Conservation (phyloP, 2,888 invertebrate species). For the Acanthococcus lagerstroemiae region DNA sequence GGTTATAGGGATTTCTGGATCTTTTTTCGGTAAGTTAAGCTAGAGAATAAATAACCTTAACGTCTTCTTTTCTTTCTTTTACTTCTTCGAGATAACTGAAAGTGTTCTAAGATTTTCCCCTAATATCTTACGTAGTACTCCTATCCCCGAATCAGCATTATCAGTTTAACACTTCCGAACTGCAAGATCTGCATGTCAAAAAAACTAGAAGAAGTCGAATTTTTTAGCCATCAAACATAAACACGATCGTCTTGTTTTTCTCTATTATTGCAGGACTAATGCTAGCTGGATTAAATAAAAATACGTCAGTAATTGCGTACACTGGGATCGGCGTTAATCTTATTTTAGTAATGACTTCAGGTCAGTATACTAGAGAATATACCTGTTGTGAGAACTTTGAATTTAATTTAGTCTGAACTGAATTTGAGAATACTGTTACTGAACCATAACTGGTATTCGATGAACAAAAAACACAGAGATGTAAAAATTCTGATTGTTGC, state of each 20-base stretch:
- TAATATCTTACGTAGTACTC: not conserved
- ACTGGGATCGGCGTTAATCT: not conserved
- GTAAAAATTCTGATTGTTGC: too few species aligned
- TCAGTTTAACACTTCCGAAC: not conserved
- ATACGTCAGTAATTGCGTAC: not conserved
- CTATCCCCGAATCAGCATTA: too few species aligned
- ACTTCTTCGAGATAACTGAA: not conserved
- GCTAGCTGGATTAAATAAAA: not conserved
- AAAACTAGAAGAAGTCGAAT: not conserved
- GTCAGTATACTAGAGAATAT: too few species aligned
- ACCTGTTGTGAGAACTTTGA: too few species aligned
- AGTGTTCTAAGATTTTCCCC: not conserved
- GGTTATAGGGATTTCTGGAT: constrained; percentile 23
- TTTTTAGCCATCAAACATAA: not conserved
- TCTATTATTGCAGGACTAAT: not conserved
- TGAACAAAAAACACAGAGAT: too few species aligned
- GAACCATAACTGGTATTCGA: too few species aligned
- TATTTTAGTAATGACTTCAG: not conserved
- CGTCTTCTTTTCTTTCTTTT: not conserved
- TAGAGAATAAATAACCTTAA: too few species aligned
- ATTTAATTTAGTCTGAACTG: too few species aligned
- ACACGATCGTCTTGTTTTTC: not conserved
- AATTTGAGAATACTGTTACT: too few species aligned
- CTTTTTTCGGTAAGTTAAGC: constrained; percentile 20
- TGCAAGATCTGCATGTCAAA: not conserved